Base-by-base conservation (phyloP, 2,888 invertebrate species). In the Ennomos quercinarius region DNA sequence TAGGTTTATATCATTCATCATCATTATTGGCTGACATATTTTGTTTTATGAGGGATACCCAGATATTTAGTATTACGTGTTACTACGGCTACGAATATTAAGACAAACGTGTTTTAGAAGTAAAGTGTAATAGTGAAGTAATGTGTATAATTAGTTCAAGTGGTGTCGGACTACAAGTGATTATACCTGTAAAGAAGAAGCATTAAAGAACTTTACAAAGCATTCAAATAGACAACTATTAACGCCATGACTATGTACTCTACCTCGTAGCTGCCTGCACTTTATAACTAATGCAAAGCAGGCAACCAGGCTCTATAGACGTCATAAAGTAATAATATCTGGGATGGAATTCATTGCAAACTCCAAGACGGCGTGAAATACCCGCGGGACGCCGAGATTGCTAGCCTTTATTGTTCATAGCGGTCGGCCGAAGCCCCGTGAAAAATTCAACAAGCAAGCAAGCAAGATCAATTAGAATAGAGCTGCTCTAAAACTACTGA, bases 331-430 rank as follows among this genome's bases (percentile, higher is more conserved):
- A 67, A 72, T 74, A 74, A 72, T 72, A 70, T 67, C 67, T 71
- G 70, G 66, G 73, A 74, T 70, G 69, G 66, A 75, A 75, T 74
- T 76, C 73, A 75, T 74, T 73, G 72, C 76, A 71, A 71, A 68
- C 60, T 66, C 67, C 68, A 72, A 67, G 71, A 67, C 66, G 69
- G 67, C 70, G 67, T 70, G 67, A 70, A 77, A 74, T 73, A 66
- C 71, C 54, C 68, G 36, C 12, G 71, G 68, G 72, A 72, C 69
- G 6, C 37, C 8, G 39, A 58, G 47, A 57, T 67, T 72, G 63
- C 66, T 64, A 59, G 48, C 66, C 66, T 74, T 76, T 75, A 78
- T 76, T 77, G 72, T 72, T 67, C 67, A 66, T 66, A 66, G 72
- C 64, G 71, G 71, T 66, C 63, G 66, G 59, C 61, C 59, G 64